Conservation (phyloP, 1,140 invertebrate species). For the Bombus confusus region DNA sequence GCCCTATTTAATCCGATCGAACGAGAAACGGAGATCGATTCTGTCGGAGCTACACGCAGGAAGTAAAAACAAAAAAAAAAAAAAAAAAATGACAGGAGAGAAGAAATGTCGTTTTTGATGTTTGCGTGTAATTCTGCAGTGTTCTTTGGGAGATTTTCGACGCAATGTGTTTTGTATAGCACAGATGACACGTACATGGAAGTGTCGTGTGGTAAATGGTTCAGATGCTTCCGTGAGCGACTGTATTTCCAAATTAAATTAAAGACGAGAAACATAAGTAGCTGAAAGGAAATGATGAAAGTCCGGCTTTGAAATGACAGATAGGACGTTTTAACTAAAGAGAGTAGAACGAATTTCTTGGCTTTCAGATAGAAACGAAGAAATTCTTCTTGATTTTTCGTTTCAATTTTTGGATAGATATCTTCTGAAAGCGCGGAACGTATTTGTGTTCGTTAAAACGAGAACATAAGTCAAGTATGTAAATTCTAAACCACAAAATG, state of each 20-base stretch:
- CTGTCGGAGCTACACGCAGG: background rate
- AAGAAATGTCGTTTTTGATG: background rate
- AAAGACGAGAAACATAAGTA: no score
- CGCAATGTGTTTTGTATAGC: no score
- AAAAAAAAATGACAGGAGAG: no score
- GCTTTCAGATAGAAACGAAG: background rate
- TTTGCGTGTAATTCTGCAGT: background rate
- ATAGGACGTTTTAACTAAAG: no score
- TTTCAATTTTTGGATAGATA: background rate
- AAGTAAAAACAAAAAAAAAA: constrained; percentile 15
- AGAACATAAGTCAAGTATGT: no score
- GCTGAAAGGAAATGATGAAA: no score
- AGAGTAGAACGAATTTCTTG: background rate
- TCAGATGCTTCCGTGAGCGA: no score
- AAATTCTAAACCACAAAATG: background rate
- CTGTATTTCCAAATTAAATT: no score
- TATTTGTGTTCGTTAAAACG: background rate
- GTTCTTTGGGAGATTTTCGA: no score
- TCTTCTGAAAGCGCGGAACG: background rate
- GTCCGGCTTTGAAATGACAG: no score
- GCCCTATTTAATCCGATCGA: constrained; percentile 48
- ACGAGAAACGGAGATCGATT: background rate
- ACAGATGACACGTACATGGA: no score
- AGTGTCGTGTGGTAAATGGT: no score
- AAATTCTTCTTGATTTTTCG: background rate